Conservation (phyloP, 2,888 invertebrate genomes). For the Melanargia galathea region DNA sequence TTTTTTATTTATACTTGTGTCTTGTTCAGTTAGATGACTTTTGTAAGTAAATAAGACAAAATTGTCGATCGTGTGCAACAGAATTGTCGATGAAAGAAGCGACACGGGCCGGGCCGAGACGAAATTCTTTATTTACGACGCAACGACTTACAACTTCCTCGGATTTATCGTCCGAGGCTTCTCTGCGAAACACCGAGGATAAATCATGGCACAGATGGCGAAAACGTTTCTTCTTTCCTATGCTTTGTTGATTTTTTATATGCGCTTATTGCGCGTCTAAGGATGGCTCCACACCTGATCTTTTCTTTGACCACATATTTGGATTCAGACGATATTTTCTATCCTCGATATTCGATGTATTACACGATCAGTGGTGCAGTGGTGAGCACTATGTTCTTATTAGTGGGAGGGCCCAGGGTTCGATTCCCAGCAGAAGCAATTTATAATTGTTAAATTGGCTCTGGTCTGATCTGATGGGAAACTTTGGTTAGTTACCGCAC, state of each 20-base stretch:
- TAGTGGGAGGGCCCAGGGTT: no score
- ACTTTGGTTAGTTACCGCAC: no score
- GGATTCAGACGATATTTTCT: no score
- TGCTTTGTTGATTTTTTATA: conserved; percentile 46
- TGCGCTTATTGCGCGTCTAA: conserved; percentile 9
- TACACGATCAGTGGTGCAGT: no score
- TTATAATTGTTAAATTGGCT: no score
- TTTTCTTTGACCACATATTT: no score
- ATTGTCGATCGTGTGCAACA: not conserved
- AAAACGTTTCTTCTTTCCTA: conserved; percentile 48
- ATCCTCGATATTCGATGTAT: no score
- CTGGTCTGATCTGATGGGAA: no score
- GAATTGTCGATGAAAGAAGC: not conserved
- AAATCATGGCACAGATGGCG: conserved; percentile 63
- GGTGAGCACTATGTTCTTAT: no score
- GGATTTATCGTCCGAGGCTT: conserved; percentile 52
- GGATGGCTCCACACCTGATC: not conserved
- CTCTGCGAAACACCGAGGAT: conserved; percentile 56
- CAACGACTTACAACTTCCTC: conserved; percentile 45
- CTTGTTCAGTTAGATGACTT: no score
- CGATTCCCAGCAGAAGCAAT: no score
- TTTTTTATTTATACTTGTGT: no score
- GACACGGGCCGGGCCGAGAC: conserved; percentile 28
- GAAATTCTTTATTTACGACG: conserved; percentile 53
- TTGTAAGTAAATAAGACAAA: not conserved